These are phyloP conservation scores for Catostomus latipinnis DNA, from an alignment of 2,797 vertebrate species.

Conservation along the genomic window DNA sequence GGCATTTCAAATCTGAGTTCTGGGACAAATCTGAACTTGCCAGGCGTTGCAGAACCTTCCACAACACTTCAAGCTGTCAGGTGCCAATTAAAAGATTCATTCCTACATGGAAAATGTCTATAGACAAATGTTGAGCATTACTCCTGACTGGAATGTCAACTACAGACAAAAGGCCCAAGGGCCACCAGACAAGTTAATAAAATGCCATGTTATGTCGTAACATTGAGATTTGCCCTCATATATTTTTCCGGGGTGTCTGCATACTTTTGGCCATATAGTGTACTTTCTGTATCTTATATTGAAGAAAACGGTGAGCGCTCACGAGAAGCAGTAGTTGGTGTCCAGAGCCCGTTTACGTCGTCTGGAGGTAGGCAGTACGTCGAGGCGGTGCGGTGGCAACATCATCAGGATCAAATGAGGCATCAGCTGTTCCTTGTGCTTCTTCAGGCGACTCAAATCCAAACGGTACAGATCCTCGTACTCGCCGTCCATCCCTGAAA, in stretches of 20 bases:
- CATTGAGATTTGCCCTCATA: too few species aligned
- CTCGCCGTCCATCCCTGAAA: conserved; percentile 87
- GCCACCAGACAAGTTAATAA: too few species aligned
- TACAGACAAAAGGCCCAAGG: too few species aligned
- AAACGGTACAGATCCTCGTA: conserved; percentile 79
- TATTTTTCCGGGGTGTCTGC: too few species aligned
- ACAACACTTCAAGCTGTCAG: conserved; percentile 64
- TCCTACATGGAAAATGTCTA: conserved; percentile 33
- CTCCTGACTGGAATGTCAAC: conserved; percentile 44
- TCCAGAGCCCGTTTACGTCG: conserved; percentile 94
- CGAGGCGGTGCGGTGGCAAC: conserved; percentile 92
- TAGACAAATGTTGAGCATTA: conserved; percentile 23
- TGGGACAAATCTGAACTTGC: conserved; percentile 77
- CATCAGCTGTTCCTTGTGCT: conserved; percentile 84
- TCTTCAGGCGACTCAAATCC: conserved; percentile 81
- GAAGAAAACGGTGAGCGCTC: conserved; percentile 58
- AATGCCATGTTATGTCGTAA: too few species aligned
- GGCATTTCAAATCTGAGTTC: conserved; percentile 56
- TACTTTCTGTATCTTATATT: too few species aligned
- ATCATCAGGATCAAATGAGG: conserved; percentile 98
- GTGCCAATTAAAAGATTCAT: conserved; percentile 69
- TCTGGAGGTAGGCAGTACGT: conserved; percentile 81
- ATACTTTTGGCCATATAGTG: too few species aligned
- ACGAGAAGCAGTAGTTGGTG: conserved; percentile 98
- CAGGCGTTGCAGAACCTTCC: conserved; percentile 64